Conservation (phyloP, 2,888 invertebrate species). For the Eudemis profundana region DNA sequence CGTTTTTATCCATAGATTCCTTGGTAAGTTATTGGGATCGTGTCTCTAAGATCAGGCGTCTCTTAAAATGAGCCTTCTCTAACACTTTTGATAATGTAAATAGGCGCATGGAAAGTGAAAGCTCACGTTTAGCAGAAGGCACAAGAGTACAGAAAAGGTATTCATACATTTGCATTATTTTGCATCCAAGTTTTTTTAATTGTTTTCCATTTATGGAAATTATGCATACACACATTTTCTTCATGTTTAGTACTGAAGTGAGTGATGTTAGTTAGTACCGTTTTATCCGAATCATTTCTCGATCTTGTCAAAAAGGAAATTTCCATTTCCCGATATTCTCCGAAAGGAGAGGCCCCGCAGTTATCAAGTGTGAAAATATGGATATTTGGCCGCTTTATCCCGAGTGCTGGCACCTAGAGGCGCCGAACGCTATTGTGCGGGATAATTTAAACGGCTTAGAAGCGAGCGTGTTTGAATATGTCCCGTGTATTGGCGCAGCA, state of each 20-base stretch:
- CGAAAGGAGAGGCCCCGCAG: slow-evolving; percentile 33
- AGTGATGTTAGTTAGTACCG: background rate
- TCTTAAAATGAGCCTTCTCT: too few species aligned
- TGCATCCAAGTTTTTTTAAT: too few species aligned
- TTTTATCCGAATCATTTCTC: slow-evolving; percentile 9
- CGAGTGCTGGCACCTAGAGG: slow-evolving; percentile 45
- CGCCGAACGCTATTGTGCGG: slow-evolving; percentile 35
- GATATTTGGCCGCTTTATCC: slow-evolving; percentile 52
- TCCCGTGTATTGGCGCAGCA: slow-evolving; percentile 22
- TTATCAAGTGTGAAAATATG: slow-evolving; percentile 51
- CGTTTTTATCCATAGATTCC: slow-evolving; percentile 29
- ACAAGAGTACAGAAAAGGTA: too few species aligned
- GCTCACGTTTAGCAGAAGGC: too few species aligned
- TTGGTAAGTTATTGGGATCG: slow-evolving; percentile 19
- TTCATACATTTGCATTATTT: too few species aligned
- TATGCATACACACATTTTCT: background rate
- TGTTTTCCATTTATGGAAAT: too few species aligned
- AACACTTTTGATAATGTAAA: too few species aligned
- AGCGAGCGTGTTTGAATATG: slow-evolving; percentile 36
- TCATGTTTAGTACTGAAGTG: background rate
- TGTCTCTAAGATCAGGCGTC: background rate
- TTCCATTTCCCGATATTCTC: slow-evolving; percentile 10
- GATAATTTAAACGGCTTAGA: slow-evolving; percentile 42
- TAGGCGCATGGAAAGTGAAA: too few species aligned
- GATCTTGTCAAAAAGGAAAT: slow-evolving; percentile 20